Percentiles rank a stretch among this genome's conserved stretches.
Conservation (phyloP, 2,797 vertebrate species). For the Serranus cabrilla region DNA sequence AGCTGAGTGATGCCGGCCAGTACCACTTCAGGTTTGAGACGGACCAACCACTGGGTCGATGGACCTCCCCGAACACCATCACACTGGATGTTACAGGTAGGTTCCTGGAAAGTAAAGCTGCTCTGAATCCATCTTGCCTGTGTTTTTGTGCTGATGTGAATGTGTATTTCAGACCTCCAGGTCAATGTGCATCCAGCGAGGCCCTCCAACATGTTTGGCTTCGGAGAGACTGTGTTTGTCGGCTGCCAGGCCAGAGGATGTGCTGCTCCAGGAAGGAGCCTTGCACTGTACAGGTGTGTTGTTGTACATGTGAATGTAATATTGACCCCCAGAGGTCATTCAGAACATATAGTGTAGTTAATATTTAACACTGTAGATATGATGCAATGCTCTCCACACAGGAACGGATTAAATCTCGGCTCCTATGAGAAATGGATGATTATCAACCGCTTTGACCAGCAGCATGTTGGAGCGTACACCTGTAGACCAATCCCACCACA, state of each 20-base stretch:
- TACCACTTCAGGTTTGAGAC: constrained; percentile 89
- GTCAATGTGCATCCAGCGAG: constrained; percentile 84
- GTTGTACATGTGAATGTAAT: neutral
- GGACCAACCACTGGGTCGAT: constrained; percentile 82
- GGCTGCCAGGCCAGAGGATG: constrained; percentile 85
- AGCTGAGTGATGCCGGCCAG: constrained; percentile 83
- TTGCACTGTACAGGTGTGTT: constrained; percentile 81
- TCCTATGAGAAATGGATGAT: constrained; percentile 81
- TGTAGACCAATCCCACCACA: constrained; percentile 85
- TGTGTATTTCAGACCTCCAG: constrained; percentile 81
- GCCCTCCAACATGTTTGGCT: constrained; percentile 81
- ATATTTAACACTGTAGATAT: neutral
- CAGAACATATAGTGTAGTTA: neutral
- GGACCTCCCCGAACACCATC: constrained; percentile 85
- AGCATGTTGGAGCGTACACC: constrained; percentile 81
- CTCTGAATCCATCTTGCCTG: neutral
- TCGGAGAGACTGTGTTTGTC: constrained; percentile 84
- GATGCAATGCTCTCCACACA: constrained; percentile 32
- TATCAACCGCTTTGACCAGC: constrained; percentile 82
- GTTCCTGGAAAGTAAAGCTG: neutral
- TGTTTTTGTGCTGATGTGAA: constrained; percentile 15
- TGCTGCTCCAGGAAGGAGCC: constrained; percentile 79
- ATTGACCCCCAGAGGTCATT: neutral
- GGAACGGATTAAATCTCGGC: constrained; percentile 83
- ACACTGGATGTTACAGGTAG: constrained; percentile 83